Conservation (phyloP, 2,113 vertebrate genomes). For the Alethe castanea region DNA sequence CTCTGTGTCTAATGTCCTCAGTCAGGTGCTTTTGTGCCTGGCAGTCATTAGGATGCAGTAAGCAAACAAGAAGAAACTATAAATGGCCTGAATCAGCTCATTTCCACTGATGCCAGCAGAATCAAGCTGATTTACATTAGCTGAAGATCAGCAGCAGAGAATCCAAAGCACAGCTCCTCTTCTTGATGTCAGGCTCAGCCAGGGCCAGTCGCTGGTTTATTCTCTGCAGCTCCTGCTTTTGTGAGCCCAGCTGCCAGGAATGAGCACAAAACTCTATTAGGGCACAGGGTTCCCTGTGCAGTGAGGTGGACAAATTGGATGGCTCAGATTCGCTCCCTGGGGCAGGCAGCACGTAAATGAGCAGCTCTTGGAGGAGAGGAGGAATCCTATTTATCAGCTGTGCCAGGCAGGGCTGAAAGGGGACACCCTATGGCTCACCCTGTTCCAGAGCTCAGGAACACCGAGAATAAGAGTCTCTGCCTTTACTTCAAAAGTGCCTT, state of each 20-base stretch:
- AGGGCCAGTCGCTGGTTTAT: neutral
- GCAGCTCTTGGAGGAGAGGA: neutral
- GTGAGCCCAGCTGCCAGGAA: neutral
- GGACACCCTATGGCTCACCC: neutral
- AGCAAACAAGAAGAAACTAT: constrained; percentile 1
- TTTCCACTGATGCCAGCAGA: neutral
- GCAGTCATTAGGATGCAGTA: constrained; percentile 1
- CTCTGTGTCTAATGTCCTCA: neutral
- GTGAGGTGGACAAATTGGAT: neutral
- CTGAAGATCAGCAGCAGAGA: neutral
- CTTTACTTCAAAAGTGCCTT: neutral
- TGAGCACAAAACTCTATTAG: neutral
- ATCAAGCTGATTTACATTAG: neutral
- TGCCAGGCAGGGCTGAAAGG: neutral
- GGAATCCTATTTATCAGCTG: neutral
- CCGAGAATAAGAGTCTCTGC: neutral
- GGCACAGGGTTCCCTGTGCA: neutral
- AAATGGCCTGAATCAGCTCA: neutral
- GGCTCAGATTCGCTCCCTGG: neutral
- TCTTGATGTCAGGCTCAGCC: accelerated
- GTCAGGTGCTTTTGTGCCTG: neutral
- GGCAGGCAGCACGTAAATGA: neutral
- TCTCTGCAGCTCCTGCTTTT: neutral
- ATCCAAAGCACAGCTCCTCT: neutral
- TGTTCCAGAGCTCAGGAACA: neutral